These are phyloP conservation scores for Diadegma fenestrale DNA, from an alignment of 2,888 invertebrate genomes.

Conservation along the genomic window DNA sequence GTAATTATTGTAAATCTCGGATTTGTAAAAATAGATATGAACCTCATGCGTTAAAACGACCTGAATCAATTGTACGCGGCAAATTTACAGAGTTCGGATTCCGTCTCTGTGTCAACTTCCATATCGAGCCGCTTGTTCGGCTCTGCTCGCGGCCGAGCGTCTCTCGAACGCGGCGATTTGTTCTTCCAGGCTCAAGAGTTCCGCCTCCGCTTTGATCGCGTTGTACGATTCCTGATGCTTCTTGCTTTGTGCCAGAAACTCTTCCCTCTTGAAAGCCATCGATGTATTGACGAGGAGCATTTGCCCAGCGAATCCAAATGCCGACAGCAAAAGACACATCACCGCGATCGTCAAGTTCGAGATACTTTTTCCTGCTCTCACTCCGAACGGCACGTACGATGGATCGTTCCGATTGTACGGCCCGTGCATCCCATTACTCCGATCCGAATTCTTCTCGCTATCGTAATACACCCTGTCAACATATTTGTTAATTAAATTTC, in stretches of 20 bases:
- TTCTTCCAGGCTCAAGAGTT: conserved; percentile 77
- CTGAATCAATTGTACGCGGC: conserved; percentile 8
- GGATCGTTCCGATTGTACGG: conserved; percentile 8
- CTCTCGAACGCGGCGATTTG: conserved; percentile 39
- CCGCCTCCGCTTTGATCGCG: conserved; percentile 86
- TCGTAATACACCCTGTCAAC: conserved; percentile 53
- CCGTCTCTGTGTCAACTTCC: conserved; percentile 26
- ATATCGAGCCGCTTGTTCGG: background rate
- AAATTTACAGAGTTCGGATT: background rate
- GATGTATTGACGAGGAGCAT: conserved; percentile 87
- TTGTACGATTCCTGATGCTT: conserved; percentile 86
- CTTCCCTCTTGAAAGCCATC: conserved; percentile 85
- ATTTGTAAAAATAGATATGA: conserved; percentile 56
- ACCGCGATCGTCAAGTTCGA: conserved; percentile 88
- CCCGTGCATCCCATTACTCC: background rate
- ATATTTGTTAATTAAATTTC: background rate
- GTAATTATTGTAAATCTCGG: conserved; percentile 45
- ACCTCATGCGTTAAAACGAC: conserved; percentile 41
- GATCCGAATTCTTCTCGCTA: conserved; percentile 23
- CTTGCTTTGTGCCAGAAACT: conserved; percentile 85
- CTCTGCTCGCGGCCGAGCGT: background rate
- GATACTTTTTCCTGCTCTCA: conserved; percentile 87
- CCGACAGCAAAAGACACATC: conserved; percentile 86
- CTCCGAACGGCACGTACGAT: conserved; percentile 87
- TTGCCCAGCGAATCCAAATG: conserved; percentile 88